Evolutionary conservation across 2,888 invertebrate genomes (phyloP).

Genomic region (Chalcis sispes): DNA sequence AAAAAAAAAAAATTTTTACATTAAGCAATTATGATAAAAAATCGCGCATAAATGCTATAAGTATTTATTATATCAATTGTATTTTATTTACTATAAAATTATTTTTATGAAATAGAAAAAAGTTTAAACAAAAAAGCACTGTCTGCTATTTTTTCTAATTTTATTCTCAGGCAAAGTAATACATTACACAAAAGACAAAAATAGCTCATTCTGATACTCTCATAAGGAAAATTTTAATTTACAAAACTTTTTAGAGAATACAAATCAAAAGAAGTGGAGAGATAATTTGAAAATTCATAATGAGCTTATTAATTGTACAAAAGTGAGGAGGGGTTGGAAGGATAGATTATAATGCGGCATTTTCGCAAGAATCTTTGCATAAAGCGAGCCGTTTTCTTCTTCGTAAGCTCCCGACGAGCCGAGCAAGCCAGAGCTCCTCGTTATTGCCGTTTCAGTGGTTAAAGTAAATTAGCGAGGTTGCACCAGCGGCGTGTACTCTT

Average conservation of each 20-base stretch:
- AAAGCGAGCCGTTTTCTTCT: conserved; percentile 8
- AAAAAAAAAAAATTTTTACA: neutral
- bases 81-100: no score
- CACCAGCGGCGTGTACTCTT: conserved; percentile 23
- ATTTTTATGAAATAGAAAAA: no score
- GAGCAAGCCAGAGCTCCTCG: neutral
- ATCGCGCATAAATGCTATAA: no score
- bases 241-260: no score
- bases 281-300: conserved; percentile 38
- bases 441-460: conserved; percentile 44
- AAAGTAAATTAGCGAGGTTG: conserved; percentile 42
- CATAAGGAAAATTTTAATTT: no score
- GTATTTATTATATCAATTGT: no score
- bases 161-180: no score
- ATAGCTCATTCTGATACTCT: neutral
- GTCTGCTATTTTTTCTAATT: no score
- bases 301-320: conserved; percentile 47
- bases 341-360: conserved; percentile 33
- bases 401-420: neutral
- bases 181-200: neutral
- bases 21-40: neutral
- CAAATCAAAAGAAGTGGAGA: neutral
- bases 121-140: no score
- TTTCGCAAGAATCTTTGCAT: conserved; percentile 19
- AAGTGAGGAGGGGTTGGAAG: neutral